Evolutionary conservation across 2,797 vertebrate species (phyloP).

Genomic region (Pipistrellus pipistrellus): DNA sequence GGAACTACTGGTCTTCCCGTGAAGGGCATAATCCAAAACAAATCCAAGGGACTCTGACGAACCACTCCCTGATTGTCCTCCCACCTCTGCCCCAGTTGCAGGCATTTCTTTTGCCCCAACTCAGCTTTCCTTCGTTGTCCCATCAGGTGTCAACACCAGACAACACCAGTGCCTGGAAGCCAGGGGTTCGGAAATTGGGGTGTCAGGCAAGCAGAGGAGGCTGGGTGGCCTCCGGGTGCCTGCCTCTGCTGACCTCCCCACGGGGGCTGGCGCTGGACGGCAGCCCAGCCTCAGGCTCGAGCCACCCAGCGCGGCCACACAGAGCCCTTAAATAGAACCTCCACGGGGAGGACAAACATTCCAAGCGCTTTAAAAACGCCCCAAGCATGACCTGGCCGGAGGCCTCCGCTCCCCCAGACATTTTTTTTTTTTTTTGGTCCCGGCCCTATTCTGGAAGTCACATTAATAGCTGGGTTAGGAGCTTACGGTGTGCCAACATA

Average conservation of each 20-base stretch:
- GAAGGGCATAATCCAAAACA: neutral
- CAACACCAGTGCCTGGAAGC: neutral
- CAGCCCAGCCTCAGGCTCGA: neutral
- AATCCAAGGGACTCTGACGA: neutral
- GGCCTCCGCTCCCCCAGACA: conserved; percentile 57
- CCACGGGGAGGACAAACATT: conserved; percentile 54
- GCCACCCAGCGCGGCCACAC: neutral
- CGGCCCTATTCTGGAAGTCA: conserved; percentile 64
- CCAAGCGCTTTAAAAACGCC: conserved; percentile 63
- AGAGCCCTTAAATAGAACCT: conserved; percentile 77
- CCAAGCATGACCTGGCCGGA: conserved; percentile 62
- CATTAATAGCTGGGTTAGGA: conserved; percentile 75
- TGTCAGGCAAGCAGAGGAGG: fast-evolving
- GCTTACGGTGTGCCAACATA: neutral
- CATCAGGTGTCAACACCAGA: neutral
- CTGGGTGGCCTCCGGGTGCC: neutral
- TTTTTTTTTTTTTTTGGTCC: conserved; percentile 69
- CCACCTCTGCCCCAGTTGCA: neutral
- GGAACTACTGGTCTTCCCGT: too few relatives aligned
- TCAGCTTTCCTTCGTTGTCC: neutral
- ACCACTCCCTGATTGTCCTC: neutral
- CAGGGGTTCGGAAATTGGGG: neutral
- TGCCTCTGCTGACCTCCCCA: neutral
- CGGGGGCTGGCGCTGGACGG: neutral
- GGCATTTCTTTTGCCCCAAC: too few relatives aligned